Conservation (phyloP, 2,113 vertebrate species). For the Chlamydotis undulata region DNA sequence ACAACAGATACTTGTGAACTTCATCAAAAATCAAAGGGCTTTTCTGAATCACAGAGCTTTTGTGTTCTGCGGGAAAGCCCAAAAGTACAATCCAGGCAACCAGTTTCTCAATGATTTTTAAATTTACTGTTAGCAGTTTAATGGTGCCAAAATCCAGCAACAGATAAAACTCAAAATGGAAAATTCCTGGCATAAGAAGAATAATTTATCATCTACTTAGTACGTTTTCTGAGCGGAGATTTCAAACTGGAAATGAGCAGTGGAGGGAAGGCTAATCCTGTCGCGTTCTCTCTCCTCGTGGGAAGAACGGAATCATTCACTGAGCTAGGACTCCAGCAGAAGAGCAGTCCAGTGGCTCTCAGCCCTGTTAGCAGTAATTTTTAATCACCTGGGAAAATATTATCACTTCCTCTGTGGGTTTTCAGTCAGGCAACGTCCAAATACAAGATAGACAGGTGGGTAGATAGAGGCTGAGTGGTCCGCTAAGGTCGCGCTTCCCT, state of each 20-base stretch:
- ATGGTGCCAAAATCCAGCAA: slow-evolving; percentile 20
- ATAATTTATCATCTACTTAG: slow-evolving; percentile 7
- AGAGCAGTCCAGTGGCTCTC: neutral
- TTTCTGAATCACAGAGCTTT: neutral
- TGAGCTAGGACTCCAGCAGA: neutral
- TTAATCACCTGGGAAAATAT: neutral
- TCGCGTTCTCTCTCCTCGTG: neutral
- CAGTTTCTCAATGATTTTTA: slow-evolving; percentile 12
- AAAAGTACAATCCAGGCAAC: neutral
- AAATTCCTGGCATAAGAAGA: slow-evolving; percentile 9
- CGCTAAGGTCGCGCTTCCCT: neutral
- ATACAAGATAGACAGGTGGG: neutral
- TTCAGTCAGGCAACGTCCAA: neutral
- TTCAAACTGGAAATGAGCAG: neutral
- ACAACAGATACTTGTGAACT: neutral
- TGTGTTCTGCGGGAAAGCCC: neutral
- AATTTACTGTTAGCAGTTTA: neutral
- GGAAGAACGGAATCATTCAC: neutral
- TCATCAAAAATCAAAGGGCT: neutral
- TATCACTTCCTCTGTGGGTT: neutral
- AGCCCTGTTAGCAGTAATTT: neutral
- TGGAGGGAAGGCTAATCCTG: neutral
- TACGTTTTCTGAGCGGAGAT: neutral
- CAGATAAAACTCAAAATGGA: slow-evolving; percentile 27
- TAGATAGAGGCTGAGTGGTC: neutral